Percentiles rank a stretch among this genome's conserved stretches.
Evolutionary conservation across 2,888 invertebrate species (phyloP).

Genomic region (Nemotelus nigrinus): DNA sequence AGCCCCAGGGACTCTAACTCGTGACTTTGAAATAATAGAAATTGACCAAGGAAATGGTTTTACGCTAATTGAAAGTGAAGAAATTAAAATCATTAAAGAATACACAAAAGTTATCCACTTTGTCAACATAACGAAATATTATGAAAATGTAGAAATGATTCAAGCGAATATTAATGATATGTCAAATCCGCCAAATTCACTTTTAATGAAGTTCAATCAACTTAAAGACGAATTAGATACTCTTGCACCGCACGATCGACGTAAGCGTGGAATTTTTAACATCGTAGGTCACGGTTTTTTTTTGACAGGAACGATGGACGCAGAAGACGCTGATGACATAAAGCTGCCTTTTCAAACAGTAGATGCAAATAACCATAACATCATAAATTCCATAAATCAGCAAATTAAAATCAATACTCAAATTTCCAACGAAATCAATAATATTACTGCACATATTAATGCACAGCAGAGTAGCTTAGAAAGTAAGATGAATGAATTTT

Average conservation of each 20-base stretch:
- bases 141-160: neutral
- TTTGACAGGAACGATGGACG: neutral
- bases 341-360: neutral
- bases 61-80: neutral
- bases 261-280: neutral
- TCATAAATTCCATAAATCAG: neutral
- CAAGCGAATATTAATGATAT: neutral
- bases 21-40: neutral
- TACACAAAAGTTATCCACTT: neutral
- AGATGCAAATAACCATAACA: neutral
- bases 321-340: conserved; percentile 1
- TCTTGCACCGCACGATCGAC: neutral
- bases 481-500: too few species aligned
- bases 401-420: conserved; percentile 17
- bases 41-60: neutral
- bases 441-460: conserved; percentile 2
- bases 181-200: neutral
- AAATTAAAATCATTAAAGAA: neutral
- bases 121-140: neutral
- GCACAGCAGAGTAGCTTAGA: neutral
- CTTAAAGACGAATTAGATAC: conserved; percentile 10
- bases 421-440: conserved; percentile 6
- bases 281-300: too few species aligned
- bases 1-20: conserved; percentile 3
- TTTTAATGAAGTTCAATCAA: conserved; percentile 4